Base-by-base conservation (phyloP, 2,888 invertebrate species). In the Eupithecia insigniata region DNA sequence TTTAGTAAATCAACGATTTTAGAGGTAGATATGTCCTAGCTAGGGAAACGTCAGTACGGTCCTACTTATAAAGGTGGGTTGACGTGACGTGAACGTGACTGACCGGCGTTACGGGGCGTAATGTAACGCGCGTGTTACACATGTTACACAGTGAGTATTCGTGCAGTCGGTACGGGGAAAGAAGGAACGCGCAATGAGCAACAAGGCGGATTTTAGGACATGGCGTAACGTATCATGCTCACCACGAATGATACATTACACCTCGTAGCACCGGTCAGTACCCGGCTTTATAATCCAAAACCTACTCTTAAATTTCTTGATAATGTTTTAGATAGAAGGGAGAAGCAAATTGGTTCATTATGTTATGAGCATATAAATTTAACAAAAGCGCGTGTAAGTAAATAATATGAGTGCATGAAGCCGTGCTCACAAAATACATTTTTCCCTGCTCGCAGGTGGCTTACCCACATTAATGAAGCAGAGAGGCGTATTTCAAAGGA, bases 401-500 rank as follows among this genome's bases (percentile, higher is more conserved):
- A 69, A 66, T 70, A 66, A 70, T 66, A 65, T 62, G 46, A 55
- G 58, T 69, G 58, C 66, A 72, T 68, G 61, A 69, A 67, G 64
- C 36, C 58, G 46, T 36, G 60, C 75, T 70, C 55, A 67, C 62
- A 70, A 70, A 73, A 72, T 72, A 75, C 32, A 36, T 78, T 78
- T 76, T 75, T 76, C 68, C 73, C 70, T 73, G 73, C 71, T 71
- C 73, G 77, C 77, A 76, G 76, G 77, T 77, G 77, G 79, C 77
- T 77, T 69, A 72, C 76, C 75, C 67, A 75, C 43, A 68, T 84
- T 83, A 83, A 85, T 83, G 83, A 83, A 85, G 79, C 76, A 68
- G 51, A 79, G 79, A 75, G 78, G 81, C 36, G 26, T 7, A 64
- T 64, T 64, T 64, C 22, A 36, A 64, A 64, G 39, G 12, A 64